Conservation (phyloP, 2,113 vertebrate genomes). For the Tragulus kanchil region DNA sequence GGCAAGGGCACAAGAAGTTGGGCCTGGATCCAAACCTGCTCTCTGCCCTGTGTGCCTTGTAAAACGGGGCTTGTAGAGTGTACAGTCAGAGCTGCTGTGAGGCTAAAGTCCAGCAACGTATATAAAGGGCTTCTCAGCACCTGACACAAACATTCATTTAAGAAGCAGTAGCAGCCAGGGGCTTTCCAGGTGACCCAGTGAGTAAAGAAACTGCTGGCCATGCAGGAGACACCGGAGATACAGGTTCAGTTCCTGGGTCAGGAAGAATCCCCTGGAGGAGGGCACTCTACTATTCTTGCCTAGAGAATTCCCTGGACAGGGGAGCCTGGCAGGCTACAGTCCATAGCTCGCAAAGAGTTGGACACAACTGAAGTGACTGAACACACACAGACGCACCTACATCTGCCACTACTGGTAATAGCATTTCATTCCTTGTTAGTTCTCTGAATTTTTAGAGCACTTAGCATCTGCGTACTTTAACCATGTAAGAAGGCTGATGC, state of each 20-base stretch:
- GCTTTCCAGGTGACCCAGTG: too few relatives aligned
- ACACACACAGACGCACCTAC: background rate
- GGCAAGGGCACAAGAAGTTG: background rate
- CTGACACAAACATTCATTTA: background rate
- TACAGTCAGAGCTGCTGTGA: background rate
- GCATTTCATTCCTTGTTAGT: background rate
- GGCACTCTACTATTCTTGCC: too few relatives aligned
- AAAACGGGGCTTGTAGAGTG: accelerated
- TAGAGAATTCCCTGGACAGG: too few relatives aligned
- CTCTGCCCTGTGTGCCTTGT: background rate
- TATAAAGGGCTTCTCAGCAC: background rate
- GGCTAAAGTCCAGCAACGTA: background rate
- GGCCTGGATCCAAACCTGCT: background rate
- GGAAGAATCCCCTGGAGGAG: too few relatives aligned
- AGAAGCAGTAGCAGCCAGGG: too few relatives aligned
- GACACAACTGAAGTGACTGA: too few relatives aligned
- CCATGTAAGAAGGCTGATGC: background rate
- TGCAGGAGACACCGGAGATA: too few relatives aligned
- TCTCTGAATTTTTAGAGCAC: background rate
- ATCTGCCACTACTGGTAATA: background rate
- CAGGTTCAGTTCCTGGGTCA: too few relatives aligned
- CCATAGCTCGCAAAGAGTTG: too few relatives aligned
- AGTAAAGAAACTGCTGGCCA: too few relatives aligned
- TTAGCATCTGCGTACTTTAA: background rate
- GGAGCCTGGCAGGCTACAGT: too few relatives aligned